Conservation (phyloP, 1,140 invertebrate species). For the Andrena cerasifolii region DNA sequence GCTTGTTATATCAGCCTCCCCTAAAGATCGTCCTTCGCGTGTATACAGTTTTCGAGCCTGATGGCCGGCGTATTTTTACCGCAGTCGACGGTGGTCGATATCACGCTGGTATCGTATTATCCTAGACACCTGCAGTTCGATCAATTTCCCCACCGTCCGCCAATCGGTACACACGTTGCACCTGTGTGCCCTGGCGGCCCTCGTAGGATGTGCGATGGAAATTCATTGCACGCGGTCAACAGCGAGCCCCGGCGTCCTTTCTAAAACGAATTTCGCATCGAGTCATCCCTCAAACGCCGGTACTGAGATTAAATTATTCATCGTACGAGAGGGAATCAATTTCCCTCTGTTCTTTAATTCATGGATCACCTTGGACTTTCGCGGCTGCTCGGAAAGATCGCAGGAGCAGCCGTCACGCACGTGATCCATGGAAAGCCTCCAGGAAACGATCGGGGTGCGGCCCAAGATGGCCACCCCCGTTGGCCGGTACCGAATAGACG, state of each 20-base stretch:
- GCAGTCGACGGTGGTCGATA: conserved; percentile 60
- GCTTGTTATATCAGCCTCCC: no score
- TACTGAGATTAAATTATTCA: no score
- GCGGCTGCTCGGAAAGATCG: background rate
- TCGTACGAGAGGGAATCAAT: background rate
- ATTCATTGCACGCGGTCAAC: background rate
- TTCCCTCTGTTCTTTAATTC: background rate
- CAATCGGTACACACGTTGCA: conserved; percentile 49
- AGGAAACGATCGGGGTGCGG: conserved; percentile 76
- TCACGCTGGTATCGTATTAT: conserved; percentile 60
- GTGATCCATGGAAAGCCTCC: conserved; percentile 52
- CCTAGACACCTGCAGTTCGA: conserved; percentile 76
- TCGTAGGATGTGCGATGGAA: background rate
- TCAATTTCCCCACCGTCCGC: conserved; percentile 73
- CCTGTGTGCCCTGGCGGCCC: background rate
- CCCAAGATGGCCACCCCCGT: conserved; percentile 77
- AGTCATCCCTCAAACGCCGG: no score
- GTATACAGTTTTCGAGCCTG: background rate
- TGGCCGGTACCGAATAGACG: conserved; percentile 42
- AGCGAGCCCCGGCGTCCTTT: background rate
- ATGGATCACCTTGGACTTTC: background rate
- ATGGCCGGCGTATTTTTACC: conserved; percentile 35
- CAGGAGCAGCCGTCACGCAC: conserved; percentile 44
- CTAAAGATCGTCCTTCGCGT: background rate
- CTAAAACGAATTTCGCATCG: background rate